Percentiles rank a stretch among this genome's conserved stretches.
These are phyloP conservation scores for Barbus barbus DNA, from an alignment of 2,113 vertebrate genomes.

Conservation along the genomic window DNA sequence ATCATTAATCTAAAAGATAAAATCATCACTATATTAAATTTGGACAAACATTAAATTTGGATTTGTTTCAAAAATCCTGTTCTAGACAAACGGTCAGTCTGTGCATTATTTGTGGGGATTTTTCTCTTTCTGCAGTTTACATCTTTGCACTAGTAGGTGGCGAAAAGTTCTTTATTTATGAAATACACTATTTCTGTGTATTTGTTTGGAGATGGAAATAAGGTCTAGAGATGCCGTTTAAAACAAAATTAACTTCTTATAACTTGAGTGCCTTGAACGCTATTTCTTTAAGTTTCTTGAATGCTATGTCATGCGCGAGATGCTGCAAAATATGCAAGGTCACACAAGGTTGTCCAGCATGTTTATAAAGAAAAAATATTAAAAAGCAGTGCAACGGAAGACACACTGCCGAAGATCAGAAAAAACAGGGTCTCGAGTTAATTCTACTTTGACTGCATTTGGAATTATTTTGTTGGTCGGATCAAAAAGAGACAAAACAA, in stretches of 20 bases:
- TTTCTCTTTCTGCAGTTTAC: neutral
- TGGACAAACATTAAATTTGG: neutral
- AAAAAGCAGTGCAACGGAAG: no score
- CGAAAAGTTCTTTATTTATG: neutral
- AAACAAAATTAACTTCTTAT: neutral
- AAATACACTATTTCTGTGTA: neutral
- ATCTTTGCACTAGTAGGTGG: neutral
- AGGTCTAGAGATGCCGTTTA: no score
- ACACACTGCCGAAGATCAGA: no score
- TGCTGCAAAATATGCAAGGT: no score
- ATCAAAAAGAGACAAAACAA: no score
- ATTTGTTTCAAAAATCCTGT: neutral
- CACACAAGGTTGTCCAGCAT: neutral
- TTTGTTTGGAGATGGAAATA: neutral
- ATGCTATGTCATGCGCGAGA: no score
- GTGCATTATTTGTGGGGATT: neutral
- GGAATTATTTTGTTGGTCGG: no score
- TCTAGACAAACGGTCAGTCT: neutral
- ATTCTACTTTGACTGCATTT: no score
- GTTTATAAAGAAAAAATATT: no score
- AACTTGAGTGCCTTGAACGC: no score
- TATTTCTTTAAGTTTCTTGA: no score
- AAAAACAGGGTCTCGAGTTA: no score
- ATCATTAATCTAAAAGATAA: constrained; percentile 86
- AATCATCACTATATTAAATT: neutral